Conservation (phyloP, 1,140 invertebrate genomes). For the Rhynchophorus ferrugineus region DNA sequence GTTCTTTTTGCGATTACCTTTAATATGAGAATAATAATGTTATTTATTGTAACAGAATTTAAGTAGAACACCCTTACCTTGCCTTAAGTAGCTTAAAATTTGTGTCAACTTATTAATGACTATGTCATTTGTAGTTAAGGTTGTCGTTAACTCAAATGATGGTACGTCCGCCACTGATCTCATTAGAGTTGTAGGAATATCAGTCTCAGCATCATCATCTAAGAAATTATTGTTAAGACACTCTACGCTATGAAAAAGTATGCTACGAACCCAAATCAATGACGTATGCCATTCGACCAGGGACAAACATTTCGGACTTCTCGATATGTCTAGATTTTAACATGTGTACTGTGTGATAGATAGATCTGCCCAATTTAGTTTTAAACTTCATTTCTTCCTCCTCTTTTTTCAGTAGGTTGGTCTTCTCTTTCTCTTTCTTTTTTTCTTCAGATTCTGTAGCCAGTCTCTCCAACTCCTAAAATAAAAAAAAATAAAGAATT, state of each 20-base stretch:
- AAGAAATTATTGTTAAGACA: constrained; percentile 7
- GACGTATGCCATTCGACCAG: constrained; percentile 96
- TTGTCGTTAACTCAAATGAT: constrained; percentile 65
- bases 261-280: constrained; percentile 66
- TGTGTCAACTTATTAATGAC: constrained; percentile 97
- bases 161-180: constrained; percentile 93
- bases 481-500: not conserved
- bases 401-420: constrained; percentile 52
- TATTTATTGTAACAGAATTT: not conserved
- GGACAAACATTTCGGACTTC: constrained; percentile 90
- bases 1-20: constrained; percentile 55
- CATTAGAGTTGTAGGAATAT: constrained; percentile 93
- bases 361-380: constrained; percentile 67
- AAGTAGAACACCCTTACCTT: constrained; percentile 48
- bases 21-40: not conserved
- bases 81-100: constrained; percentile 89
- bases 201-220: constrained; percentile 81
- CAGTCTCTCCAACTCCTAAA: constrained; percentile 62
- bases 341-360: constrained; percentile 60
- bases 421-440: constrained; percentile 53
- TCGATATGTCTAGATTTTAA: constrained; percentile 64
- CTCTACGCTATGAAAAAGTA: not conserved
- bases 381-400: constrained; percentile 75
- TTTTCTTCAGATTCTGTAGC: constrained; percentile 53
- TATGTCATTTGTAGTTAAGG: constrained; percentile 88